These are phyloP conservation scores for Desmophyllum pertusum DNA, from an alignment of 92 coral and sea anemone species.

Conservation along the genomic window DNA sequence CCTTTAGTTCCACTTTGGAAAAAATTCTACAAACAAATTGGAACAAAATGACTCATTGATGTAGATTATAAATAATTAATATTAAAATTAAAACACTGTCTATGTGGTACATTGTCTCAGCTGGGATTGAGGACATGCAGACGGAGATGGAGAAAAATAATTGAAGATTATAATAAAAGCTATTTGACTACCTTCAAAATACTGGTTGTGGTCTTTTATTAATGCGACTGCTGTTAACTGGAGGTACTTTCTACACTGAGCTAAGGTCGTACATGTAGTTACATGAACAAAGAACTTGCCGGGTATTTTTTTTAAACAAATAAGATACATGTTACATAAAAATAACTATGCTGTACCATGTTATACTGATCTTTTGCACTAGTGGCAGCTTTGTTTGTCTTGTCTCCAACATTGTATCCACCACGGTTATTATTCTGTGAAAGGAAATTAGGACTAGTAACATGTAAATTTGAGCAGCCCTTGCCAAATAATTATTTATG, in stretches of 20 bases:
- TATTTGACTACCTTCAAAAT: neutral
- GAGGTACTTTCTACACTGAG: too few species aligned
- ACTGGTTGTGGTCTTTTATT: too few species aligned
- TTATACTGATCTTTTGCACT: constrained; percentile 78
- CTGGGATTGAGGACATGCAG: too few species aligned
- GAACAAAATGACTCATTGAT: neutral
- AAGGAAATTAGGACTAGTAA: neutral
- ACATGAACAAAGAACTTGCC: too few species aligned
- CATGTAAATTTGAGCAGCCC: neutral
- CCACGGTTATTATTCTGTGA: constrained; percentile 97
- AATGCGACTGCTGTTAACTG: too few species aligned
- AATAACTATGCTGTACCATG: constrained; percentile 60
- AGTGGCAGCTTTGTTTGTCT: constrained; percentile 60
- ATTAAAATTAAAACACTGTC: too few species aligned
- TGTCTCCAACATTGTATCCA: constrained; percentile 97
- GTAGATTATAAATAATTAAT: neutral
- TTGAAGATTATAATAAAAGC: too few species aligned
- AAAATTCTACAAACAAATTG: constrained; percentile 51
- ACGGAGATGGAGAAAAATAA: too few species aligned
- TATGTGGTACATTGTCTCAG: neutral
- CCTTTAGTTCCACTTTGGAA: constrained; percentile 81
- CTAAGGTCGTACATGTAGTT: too few species aligned
- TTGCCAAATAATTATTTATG: neutral
- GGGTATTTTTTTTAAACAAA: too few species aligned
- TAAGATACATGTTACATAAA: neutral